Percentiles rank a stretch among this genome's conserved stretches.
phyloP scores from a whole-genome alignment of 1,140 invertebrate species.

The Pseudomyrmex sp. region DNA sequence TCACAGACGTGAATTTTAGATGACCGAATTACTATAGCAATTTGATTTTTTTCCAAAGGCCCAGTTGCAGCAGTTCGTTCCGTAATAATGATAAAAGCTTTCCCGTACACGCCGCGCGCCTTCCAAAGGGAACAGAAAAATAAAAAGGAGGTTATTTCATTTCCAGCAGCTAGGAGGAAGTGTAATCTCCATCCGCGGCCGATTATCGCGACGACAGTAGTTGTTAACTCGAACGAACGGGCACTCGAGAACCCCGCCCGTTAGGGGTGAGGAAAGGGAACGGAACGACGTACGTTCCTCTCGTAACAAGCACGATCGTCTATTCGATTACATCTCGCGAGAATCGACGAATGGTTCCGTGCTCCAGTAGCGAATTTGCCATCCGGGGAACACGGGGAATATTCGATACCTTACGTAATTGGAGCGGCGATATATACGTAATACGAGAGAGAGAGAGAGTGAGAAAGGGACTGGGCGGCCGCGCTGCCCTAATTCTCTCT shows the following conservation, averaged over 20 bases:
- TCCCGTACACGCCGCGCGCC: too few species aligned
- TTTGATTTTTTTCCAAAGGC: too few species aligned
- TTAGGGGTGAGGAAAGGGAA: background rate
- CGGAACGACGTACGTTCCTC: constrained; percentile 17
- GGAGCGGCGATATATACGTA: constrained; percentile 57
- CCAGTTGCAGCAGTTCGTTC: too few species aligned
- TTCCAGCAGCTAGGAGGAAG: too few species aligned
- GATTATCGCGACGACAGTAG: too few species aligned
- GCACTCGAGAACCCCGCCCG: constrained; percentile 45
- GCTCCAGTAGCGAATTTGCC: constrained; percentile 38
- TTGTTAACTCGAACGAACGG: background rate
- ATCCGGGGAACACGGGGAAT: constrained; percentile 57
- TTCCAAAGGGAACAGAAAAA: too few species aligned
- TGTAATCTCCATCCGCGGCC: too few species aligned
- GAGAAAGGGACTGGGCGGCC: background rate
- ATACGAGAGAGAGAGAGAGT: constrained; percentile 10
- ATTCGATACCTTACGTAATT: constrained; percentile 66
- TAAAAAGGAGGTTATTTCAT: too few species aligned
- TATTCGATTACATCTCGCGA: constrained; percentile 65
- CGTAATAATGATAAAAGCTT: too few species aligned
- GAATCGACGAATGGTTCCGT: constrained; percentile 64
- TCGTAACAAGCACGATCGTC: constrained; percentile 63
- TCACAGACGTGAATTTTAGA: too few species aligned
- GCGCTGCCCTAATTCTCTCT: constrained; percentile 33
- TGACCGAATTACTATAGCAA: too few species aligned